Evolutionary conservation across 2,113 vertebrate species (phyloP), one percentile per base, ranked within the genome.

Genomic region (Antennarius striatus): DNA sequence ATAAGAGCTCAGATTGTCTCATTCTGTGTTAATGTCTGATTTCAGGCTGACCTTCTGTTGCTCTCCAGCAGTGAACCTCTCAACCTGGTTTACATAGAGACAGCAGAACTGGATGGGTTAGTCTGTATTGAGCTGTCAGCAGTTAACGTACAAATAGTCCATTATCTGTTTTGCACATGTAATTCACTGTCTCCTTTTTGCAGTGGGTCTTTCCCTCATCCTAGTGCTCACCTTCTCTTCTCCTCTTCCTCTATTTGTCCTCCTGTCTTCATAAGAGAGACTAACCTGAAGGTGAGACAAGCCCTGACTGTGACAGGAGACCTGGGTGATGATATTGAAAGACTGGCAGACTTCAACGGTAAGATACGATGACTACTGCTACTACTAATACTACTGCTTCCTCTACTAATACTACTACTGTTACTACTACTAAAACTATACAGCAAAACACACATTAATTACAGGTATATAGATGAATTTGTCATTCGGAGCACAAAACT

Each of bases 281-380:
- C 97, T 1, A 99, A 99, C 82, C 87, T 99, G 77, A 99, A 99
- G 84, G 97, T 99, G 90, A 95, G 94, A 58, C 96, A 99, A 88
- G 92, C 96, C 8, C 71, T 97, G 75, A 90, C 94, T 0, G 85
- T 95, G 17, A 98, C 97, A 3, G 93, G 94, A 46, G 93, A 95
- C 17, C 89, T 99, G 77, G 95, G 94, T n/a, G 94, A 93, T 32
- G 87, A 93, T 29, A 84, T 95, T 10, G 88, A 93, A 42, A 89
- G 91, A 42, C 92, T 99, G 65, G 94, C 94, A 4, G 88, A 91
- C 50, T 99, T 99, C 73, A 87, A 94, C 5, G 95, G 97, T 99
- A 75, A 90, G 70, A 47, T 45, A 29, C n/a, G 0, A 32, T 15
- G 10, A 8, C 4, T 0, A 6, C 13, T 28, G 13, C 32, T 15